Evolutionary conservation across 2,113 vertebrate species (phyloP).

Genomic region (Chaenogobius annularis): DNA sequence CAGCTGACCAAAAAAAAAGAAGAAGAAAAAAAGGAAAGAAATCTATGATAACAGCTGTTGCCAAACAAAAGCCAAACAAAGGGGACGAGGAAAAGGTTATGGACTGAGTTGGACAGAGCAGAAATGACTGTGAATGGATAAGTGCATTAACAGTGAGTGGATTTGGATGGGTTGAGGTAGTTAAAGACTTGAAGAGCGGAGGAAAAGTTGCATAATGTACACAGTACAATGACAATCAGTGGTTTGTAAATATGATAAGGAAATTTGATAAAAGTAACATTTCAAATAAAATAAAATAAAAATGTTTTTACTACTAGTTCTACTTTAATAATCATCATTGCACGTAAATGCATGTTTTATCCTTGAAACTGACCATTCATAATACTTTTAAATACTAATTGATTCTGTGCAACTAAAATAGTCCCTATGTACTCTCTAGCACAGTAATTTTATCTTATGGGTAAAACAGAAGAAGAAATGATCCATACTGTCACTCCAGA

Average conservation of each 20-base stretch:
- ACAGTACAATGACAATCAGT: not conserved
- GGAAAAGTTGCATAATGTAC: not conserved
- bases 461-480: conserved; percentile 45
- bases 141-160: conserved; percentile 75
- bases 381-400: no score
- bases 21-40: conserved; percentile 56
- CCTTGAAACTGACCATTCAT: not conserved
- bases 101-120: conserved; percentile 84
- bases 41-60: conserved; percentile 99
- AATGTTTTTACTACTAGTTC: no score
- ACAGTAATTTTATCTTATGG: not conserved
- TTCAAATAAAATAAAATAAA: no score
- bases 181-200: not conserved
- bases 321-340: no score
- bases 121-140: conserved; percentile 82
- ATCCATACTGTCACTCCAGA: conserved; percentile 37
- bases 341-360: not conserved
- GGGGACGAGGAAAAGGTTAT: conserved; percentile 90
- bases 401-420: not conserved
- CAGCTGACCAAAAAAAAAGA: conserved; percentile 92
- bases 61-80: conserved; percentile 99
- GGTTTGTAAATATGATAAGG: not conserved
- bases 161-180: conserved; percentile 27
- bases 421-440: not conserved
- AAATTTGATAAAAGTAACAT: not conserved